Evolutionary conservation across 2,797 vertebrate genomes (phyloP).

Genomic region (Brachyalestes nurse): DNA sequence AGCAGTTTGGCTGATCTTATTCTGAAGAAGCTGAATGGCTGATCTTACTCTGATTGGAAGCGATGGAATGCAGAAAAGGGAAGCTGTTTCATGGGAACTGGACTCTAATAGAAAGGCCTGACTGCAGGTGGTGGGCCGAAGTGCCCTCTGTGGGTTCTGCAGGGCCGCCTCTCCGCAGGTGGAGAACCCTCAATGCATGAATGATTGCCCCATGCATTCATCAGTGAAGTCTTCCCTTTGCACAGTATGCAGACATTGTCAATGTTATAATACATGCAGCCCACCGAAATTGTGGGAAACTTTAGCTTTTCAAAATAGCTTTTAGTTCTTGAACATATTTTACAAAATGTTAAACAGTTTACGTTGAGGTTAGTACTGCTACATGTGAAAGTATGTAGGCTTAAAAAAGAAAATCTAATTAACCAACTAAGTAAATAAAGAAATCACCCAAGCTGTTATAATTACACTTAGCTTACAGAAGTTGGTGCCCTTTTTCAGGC

Average conservation of each 20-base stretch:
- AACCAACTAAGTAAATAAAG: no score
- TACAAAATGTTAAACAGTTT: background rate
- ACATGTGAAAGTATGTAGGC: no score
- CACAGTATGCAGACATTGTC: background rate
- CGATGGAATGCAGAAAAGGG: conserved; percentile 47
- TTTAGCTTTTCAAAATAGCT: background rate
- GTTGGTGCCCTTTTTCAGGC: no score
- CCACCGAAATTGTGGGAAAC: background rate
- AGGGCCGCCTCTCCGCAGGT: conserved; percentile 16
- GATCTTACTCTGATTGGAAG: conserved; percentile 57
- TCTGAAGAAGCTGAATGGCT: conserved; percentile 40
- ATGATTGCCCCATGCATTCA: conserved; percentile 25
- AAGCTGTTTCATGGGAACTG: conserved; percentile 43
- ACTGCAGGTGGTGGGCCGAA: conserved; percentile 33
- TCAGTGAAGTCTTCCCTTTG: background rate
- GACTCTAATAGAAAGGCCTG: conserved; percentile 30
- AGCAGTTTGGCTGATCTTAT: conserved; percentile 48
- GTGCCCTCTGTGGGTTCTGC: conserved; percentile 24
- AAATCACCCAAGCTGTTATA: no score
- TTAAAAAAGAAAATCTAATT: no score
- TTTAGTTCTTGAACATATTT: background rate
- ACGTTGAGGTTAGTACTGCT: no score
- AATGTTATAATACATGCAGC: background rate
- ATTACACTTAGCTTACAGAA: no score
- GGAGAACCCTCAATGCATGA: conserved; percentile 32